Conservation (phyloP, 2,888 invertebrate species). For the Diaphora mendica region DNA sequence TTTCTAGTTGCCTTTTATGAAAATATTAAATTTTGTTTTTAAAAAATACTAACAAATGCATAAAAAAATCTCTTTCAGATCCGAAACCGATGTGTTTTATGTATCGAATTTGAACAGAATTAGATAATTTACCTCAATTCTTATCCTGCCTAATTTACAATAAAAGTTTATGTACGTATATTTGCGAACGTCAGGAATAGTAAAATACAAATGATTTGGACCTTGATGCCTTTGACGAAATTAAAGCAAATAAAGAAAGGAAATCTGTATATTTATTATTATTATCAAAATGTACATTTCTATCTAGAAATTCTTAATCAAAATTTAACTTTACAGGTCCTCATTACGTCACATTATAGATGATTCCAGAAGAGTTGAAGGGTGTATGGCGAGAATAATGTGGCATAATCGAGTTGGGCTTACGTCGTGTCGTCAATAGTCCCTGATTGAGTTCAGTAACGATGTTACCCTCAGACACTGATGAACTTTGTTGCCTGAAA, state of each 20-base stretch:
- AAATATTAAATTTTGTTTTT: no score
- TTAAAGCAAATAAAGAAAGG: background rate
- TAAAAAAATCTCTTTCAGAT: no score
- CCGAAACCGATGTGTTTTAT: no score
- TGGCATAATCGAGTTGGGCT: conserved; percentile 76
- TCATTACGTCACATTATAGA: conserved; percentile 36
- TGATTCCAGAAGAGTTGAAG: conserved; percentile 23
- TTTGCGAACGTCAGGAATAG: background rate
- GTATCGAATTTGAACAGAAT: no score
- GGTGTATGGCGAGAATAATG: conserved; percentile 70
- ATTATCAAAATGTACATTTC: no score
- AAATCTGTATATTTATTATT: no score
- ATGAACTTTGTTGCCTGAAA: conserved; percentile 73
- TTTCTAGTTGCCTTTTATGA: no score
- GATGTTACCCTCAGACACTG: conserved; percentile 75
- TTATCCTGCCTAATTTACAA: no score
- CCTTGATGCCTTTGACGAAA: background rate
- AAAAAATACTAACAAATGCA: no score
- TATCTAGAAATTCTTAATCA: background rate
- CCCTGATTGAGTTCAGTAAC: conserved; percentile 81
- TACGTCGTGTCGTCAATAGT: conserved; percentile 80
- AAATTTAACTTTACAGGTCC: conserved; percentile 27
- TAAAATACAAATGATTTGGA: background rate
- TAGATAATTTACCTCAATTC: no score
- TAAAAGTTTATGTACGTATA: no score